phyloP scores from a whole-genome alignment of 2,888 invertebrate species.

The Oscheius onirici region DNA sequence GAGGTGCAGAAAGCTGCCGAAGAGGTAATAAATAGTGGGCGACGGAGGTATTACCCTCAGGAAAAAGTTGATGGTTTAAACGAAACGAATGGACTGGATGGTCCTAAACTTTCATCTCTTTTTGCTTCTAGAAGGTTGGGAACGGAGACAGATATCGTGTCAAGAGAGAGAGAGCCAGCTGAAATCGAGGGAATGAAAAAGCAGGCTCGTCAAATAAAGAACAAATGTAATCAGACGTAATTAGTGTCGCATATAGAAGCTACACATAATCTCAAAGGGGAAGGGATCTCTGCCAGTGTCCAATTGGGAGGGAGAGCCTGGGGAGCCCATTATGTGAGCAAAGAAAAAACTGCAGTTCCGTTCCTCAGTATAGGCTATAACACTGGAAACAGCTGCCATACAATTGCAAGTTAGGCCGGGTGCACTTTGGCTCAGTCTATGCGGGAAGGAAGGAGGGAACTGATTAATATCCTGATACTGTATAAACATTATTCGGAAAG shows the following conservation, averaged over 20 bases:
- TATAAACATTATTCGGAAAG: too few relatives aligned
- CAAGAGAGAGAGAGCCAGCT: slow-evolving; percentile 1
- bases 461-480: too few relatives aligned
- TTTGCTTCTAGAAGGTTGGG: neutral
- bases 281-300: neutral
- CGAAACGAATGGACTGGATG: too few relatives aligned
- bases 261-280: neutral
- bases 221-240: slow-evolving; percentile 22
- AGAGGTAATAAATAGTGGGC: neutral
- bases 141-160: neutral
- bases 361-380: too few relatives aligned
- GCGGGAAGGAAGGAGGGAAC: too few relatives aligned
- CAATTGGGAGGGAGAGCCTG: neutral
- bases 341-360: slow-evolving; percentile 4
- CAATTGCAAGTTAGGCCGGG: too few relatives aligned
- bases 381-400: too few relatives aligned
- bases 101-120: too few relatives aligned
- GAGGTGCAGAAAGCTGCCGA: too few relatives aligned
- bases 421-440: too few relatives aligned
- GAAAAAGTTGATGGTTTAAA: neutral
- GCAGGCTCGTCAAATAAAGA: slow-evolving; percentile 17
- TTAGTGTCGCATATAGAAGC: neutral
- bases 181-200: slow-evolving; percentile 16
- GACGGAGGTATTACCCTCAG: neutral
- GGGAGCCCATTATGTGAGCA: neutral